phyloP scores from a whole-genome alignment of 1,140 invertebrate species.

The Gryon sp. region DNA sequence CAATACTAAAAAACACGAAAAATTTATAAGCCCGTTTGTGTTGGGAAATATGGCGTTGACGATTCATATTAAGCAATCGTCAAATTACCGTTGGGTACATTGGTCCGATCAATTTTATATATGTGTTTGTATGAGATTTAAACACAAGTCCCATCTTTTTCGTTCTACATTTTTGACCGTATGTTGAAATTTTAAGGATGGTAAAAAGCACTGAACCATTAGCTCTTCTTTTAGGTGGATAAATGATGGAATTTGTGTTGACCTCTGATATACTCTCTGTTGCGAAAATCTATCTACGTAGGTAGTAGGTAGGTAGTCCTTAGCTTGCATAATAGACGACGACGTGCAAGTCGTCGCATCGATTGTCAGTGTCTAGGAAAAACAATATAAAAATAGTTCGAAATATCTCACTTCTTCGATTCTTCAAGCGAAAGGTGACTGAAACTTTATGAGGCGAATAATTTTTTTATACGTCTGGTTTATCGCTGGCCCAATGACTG shows the following conservation, averaged over 20 bases:
- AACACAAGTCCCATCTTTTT: slow-evolving; percentile 49
- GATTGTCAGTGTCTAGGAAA: slow-evolving; percentile 23
- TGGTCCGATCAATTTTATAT: slow-evolving; percentile 42
- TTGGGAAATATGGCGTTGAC: slow-evolving; percentile 21
- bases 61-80: slow-evolving; percentile 28
- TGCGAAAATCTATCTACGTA: slow-evolving; percentile 55
- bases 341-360: slow-evolving; percentile 17
- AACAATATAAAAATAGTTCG: slow-evolving; percentile 19
- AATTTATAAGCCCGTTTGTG: slow-evolving; percentile 34
- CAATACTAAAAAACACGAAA: slow-evolving; percentile 51
- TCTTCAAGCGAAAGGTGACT: slow-evolving; percentile 10
- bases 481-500: slow-evolving; percentile 14
- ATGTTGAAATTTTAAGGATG: slow-evolving; percentile 14
- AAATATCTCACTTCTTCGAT: slow-evolving; percentile 9
- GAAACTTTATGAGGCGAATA: slow-evolving; percentile 13
- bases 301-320: slow-evolving; percentile 48
- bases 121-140: slow-evolving; percentile 25
- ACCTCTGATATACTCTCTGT: slow-evolving; percentile 43
- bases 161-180: slow-evolving; percentile 12
- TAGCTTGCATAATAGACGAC: slow-evolving; percentile 58
- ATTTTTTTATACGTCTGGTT: slow-evolving; percentile 1
- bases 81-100: slow-evolving; percentile 49
- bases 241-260: slow-evolving; percentile 41
- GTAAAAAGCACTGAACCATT: slow-evolving; percentile 40
- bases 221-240: slow-evolving; percentile 53